Evolutionary conservation across 1,140 invertebrate species (phyloP), one percentile per base, ranked within the genome.

Genomic region (Drosophila bipectinata): DNA sequence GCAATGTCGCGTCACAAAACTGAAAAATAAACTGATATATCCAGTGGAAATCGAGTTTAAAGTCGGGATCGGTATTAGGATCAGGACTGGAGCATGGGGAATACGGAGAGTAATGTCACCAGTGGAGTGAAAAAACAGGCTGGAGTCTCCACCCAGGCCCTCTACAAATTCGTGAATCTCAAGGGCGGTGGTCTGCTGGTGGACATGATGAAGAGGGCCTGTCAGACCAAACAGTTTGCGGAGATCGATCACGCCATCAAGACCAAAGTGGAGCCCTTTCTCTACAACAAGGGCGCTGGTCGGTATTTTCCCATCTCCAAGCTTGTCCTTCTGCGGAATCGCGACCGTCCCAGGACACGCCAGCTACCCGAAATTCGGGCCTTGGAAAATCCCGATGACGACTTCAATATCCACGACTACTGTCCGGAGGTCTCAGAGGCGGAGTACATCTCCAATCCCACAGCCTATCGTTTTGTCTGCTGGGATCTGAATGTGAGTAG

Each of bases 281-380:
- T 99, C 7, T 99, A 99, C 92, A 98, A 99, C 87, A 96, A 96
- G 90, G 98, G 98, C 1, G 94, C 95, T 83, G 98, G 98, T 0
- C 95, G 96, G 56, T 96, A 97, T 92, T 95, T 99, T 80, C 97
- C 97, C 0, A 96, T 99, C 74, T 95, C 96, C 0, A 95, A 98
- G 88, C 90, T 99, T 2, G 97, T 99, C 7, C 92, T 98, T 9
- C 92, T 97, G 15, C 93, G 98, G 72, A 99, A 99, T 91, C 97
- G 96, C 81, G 97, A 98, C 77, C 92, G 97, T 26, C 93, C 95
- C 0, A 94, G 95, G 44, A 95, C 97, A 76, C 97, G 96, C 93
- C 93, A 97, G 94, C 89, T 97, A 24, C 95, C 96, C 6, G 94
- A 94, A 14, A 93, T 97, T 56, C 94, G 94, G 90, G 93, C 94